phyloP scores from a whole-genome alignment of 2,797 vertebrate genomes.

The Nyctalus aviator region DNA sequence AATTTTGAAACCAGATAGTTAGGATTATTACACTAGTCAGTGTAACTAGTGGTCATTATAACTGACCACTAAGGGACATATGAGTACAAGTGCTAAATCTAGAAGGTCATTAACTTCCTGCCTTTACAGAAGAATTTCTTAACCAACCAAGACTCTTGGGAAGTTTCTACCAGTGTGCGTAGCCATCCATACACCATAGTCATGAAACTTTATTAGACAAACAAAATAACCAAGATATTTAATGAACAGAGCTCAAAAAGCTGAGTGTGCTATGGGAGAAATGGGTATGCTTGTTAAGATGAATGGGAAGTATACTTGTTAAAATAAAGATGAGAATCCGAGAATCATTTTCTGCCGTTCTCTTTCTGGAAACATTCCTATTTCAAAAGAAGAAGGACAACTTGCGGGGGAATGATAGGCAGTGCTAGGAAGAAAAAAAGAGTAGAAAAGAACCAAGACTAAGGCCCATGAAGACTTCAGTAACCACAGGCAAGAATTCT shows the following conservation, averaged over 20 bases:
- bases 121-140: background rate
- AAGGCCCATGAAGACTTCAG: background rate
- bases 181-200: background rate
- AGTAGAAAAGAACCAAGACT: background rate
- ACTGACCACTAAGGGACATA: too few species aligned
- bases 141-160: background rate
- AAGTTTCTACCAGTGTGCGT: background rate
- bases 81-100: background rate
- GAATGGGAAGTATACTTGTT: background rate
- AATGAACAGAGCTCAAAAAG: background rate
- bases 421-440: background rate
- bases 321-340: background rate
- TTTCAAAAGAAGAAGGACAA: background rate
- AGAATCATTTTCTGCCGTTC: background rate
- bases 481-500: background rate
- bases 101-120: background rate
- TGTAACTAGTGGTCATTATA: too few species aligned
- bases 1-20: too few species aligned
- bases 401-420: background rate
- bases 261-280: background rate
- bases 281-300: background rate
- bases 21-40: rapidly evolving
- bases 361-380: background rate
- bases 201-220: background rate
- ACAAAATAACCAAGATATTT: background rate